phyloP scores from a whole-genome alignment of 2,888 invertebrate genomes.

The Macaria notata region DNA sequence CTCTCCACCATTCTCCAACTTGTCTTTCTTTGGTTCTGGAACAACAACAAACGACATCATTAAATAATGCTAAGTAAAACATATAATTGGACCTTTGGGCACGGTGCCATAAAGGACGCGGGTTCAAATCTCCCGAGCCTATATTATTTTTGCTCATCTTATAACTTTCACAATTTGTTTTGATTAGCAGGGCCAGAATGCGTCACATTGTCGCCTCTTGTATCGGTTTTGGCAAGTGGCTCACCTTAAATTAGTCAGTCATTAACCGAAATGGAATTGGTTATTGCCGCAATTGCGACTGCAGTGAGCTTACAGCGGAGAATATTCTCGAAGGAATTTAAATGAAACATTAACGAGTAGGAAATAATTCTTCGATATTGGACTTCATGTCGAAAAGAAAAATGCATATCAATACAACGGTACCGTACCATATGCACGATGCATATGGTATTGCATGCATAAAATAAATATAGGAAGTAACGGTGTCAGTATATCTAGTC shows the following conservation, averaged over 20 bases:
- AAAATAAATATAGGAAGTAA: constrained; percentile 20
- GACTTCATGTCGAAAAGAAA: no score
- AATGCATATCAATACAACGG: no score
- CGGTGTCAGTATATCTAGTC: constrained; percentile 11
- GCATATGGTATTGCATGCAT: not conserved
- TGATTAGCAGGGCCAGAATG: not conserved
- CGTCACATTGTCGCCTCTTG: constrained; percentile 10
- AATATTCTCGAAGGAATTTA: not conserved
- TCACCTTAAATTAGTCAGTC: constrained; percentile 16
- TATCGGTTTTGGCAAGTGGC: constrained; percentile 18
- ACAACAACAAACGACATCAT: constrained; percentile 53
- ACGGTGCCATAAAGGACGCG: no score
- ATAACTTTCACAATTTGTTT: constrained; percentile 6
- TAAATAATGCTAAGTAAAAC: constrained; percentile 1
- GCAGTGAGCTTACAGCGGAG: constrained; percentile 9
- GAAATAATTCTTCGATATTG: no score
- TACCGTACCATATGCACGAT: no score
- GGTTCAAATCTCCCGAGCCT: no score
- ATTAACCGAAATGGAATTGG: constrained; percentile 20
- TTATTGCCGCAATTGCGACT: constrained; percentile 14
- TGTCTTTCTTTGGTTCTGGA: constrained; percentile 96
- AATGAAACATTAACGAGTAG: no score
- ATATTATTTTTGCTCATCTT: no score
- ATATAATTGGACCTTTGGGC: no score
- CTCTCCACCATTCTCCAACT: constrained; percentile 88